These are phyloP conservation scores for Aurelia sp. DNA, from an alignment of 30 jellyfish, hydroid and myxozoan species.

Conservation along the genomic window DNA sequence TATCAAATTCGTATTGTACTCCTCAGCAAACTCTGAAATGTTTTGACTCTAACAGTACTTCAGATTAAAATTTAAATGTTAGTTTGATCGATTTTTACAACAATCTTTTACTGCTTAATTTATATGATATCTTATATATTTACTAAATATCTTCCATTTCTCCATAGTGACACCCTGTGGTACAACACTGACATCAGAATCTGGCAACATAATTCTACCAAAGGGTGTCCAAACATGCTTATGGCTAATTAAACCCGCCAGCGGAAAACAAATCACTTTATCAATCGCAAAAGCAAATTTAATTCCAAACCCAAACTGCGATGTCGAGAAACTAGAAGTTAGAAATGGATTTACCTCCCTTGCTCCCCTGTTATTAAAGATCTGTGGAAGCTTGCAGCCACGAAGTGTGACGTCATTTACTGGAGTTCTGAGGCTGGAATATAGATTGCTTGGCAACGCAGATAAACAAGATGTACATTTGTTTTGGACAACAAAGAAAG, in stretches of 20 bases:
- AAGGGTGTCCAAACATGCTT: conserved; percentile 49
- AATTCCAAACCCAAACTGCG: conserved; percentile 64
- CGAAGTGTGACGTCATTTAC: conserved; percentile 41
- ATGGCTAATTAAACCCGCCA: conserved; percentile 57
- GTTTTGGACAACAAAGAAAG: conserved; percentile 42
- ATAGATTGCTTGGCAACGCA: conserved; percentile 17
- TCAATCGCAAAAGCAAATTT: conserved; percentile 56
- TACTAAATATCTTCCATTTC: too few species aligned
- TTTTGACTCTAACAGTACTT: too few species aligned
- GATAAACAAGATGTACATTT: conserved; percentile 15
- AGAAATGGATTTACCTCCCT: conserved; percentile 62
- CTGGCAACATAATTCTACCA: conserved; percentile 50
- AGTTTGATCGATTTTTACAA: too few species aligned
- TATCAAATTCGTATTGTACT: too few species aligned
- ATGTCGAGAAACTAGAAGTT: conserved; percentile 37
- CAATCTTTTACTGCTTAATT: too few species aligned
- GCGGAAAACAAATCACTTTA: conserved; percentile 43
- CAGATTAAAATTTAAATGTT: too few species aligned
- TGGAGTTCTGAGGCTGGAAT: conserved; percentile 39
- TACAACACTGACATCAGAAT: conserved; percentile 35
- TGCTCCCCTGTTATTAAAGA: conserved; percentile 62
- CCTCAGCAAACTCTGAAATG: too few species aligned
- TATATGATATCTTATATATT: too few species aligned
- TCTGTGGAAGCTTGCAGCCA: conserved; percentile 63
- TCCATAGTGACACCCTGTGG: conserved; percentile 60